Base-by-base conservation (phyloP, 92 coral and sea anemone genomes). In the Epizoanthus illoricatus region DNA sequence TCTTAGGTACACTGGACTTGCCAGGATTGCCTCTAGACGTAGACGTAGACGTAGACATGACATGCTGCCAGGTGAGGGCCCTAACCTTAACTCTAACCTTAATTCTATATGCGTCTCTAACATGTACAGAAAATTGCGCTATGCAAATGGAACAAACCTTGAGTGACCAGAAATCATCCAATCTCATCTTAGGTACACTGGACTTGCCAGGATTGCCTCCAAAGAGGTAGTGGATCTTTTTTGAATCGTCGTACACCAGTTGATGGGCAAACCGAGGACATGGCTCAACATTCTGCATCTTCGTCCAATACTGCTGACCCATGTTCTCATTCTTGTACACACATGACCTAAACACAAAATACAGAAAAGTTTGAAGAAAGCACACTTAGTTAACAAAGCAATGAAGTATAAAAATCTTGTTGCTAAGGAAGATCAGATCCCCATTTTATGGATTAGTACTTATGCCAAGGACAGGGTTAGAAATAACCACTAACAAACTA, bases 241-340 rank as follows among this genome's bases (percentile, higher is more conserved):
- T 93, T 0, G 87, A 64, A 81, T 96, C 92, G 67, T 96, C 99
- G 73, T 93, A 96, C 5, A 96, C 99, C 42, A 96, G 82, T 83
- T 96, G 99, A 69, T 96, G 99, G 20, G 99, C 99, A 84, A 96
- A 96, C 57, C 99, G 87, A 60, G 99, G 99, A 64, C 99, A 96
- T 1, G 99, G 99, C 70, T 96, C 99, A 7, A 93, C 87, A 70
- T 87, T 89, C 67, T 91, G 95, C 99, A 96, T 96, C 92, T 96
- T 96, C 40, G 92, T 93, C 99, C 96, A 93, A 76, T 96, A 93
- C 75, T 93, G 99, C 19, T 90, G 95, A 0, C 98, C 99, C 81
- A 92, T 91, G 80, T 96, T 96, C 87, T 96, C 99, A 81, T 96
- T 96, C 92, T 91, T 93, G 87, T 96, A 96, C 39, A 96, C 97